Base-by-base conservation (phyloP, 2,888 invertebrate genomes). In the Drosophila sordidula region DNA sequence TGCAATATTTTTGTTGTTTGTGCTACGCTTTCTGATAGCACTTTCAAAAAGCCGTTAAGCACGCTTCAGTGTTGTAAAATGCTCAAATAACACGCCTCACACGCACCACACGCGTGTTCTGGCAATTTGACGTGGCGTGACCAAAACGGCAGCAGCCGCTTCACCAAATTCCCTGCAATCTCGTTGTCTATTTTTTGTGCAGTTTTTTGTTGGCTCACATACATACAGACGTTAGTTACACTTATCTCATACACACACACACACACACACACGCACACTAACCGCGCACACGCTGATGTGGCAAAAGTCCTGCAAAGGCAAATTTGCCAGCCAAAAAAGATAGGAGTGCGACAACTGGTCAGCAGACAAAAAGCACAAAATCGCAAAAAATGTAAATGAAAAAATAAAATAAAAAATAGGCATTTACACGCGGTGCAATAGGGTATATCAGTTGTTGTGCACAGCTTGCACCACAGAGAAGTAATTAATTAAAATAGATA, bases 1-100 rank as follows among this genome's bases (percentile, higher is more conserved):
- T 32, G 18, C 26, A 42, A 42, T 11, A 26, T 54, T 44, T 47
- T 61, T n/a, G n/a, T 57, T 58, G 45, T 34, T 49, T 58, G 42
- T 57, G 38, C 49, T 54, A 12, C 22, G 52, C 52, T 52, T 25
- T 18, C 62, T 69, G 84, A 84, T 80, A 66, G 81, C 80, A 83
- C 65, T 87, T 87, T 87, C 69, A 87, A 83, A 87, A 87, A 69
- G 82, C 83, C 88, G 87, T 87, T 85, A 85, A 85, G 86, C 83
- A 83, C 80, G 88, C 83, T 76, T 73, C 81, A 81, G 87, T 87
- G 87, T 78, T 85, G 82, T 87, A 82, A 81, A 85, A 85, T 69
- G 85, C 63, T 84, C 61, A 74, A 87, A 81, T 70, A 87, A 80
- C 85, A 81, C 64, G 81, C 85, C 70, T 59, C 87, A 78, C 85